Base-by-base conservation (phyloP, 2,113 vertebrate species). In the Scalopus aquaticus region DNA sequence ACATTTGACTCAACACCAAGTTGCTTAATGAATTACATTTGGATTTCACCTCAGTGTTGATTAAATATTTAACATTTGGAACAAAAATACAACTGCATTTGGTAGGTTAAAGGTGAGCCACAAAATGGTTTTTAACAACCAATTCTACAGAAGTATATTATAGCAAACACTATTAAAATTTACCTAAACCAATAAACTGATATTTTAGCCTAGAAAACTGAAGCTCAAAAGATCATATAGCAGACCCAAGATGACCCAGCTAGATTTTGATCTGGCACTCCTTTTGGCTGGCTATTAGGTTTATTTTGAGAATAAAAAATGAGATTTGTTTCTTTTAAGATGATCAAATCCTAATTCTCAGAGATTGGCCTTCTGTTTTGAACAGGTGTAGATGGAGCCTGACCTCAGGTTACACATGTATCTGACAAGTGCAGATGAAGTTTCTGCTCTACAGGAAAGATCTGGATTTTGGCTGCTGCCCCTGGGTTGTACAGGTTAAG, bases 21-120 rank as follows among this genome's bases (percentile, higher is more conserved):
- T 79, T 96, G 85, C 87, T 96, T 98, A 98, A 97, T 97, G 94
- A 98, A 97, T 97, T 97, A 96, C 95, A 95, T 97, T 97, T 97
- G 96, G 82, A 93, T 94, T 98, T 98, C 93, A 97, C 97, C 97
- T 97, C 97, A 90, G 95, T 97, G 87, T 91, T 96, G 95, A 98
- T 98, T 97, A 97, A 97, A 97, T 96, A 97, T 97, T 98, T 97
- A 98, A 97, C 96, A 96, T 94, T 96, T 95, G 89, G 91, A 96
- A 96, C 62, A 93, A 95, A 96, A 96, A 93, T 82, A 81, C 24
- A 95, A 62, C 94, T 51, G 69, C 84, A 65, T 94, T 91, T 72
- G 67, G 62, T 93, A 91, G 51, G 90, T 65, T 80, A 96, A 90
- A 37, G 26, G 60, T 84, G 54, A 97, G 67, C n/a, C 76, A 72